A percentile compares a stretch with the other conserved stretches of the same genome.
phyloP scores from a whole-genome alignment of 2,113 vertebrate genomes.

The Dunckerocampus dactyliophorus region DNA sequence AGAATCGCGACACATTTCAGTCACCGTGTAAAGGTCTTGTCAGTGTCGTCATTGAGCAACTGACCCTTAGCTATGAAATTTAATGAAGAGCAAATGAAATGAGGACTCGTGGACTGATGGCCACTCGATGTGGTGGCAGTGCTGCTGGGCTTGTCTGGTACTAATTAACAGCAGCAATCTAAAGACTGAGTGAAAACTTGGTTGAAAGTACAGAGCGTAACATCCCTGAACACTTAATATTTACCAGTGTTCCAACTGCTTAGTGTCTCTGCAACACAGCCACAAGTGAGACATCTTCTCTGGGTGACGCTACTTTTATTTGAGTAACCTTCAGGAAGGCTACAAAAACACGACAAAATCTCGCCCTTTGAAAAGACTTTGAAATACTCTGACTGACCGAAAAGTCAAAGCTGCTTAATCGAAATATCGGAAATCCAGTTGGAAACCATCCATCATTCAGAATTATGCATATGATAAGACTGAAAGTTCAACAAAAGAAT shows the following conservation, averaged over 20 bases:
- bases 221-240: slow-evolving; percentile 7
- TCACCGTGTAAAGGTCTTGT: slow-evolving; percentile 32
- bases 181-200: background rate
- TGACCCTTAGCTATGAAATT: slow-evolving; percentile 46
- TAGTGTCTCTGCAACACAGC: slow-evolving; percentile 25
- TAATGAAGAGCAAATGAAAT: slow-evolving; percentile 48
- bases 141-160: slow-evolving; percentile 22
- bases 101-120: slow-evolving; percentile 16
- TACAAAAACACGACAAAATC: slow-evolving; percentile 20
- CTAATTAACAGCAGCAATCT: background rate
- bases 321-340: slow-evolving; percentile 34
- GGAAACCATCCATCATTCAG: background rate
- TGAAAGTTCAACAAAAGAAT: background rate
- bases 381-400: background rate
- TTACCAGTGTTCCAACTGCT: slow-evolving; percentile 18
- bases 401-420: background rate
- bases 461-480: background rate
- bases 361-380: slow-evolving; percentile 1
- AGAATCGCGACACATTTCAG: slow-evolving; percentile 40
- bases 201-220: background rate
- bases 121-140: slow-evolving; percentile 30
- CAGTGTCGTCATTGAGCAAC: slow-evolving; percentile 23
- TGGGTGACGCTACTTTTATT: slow-evolving; percentile 19
- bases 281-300: background rate
- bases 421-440: background rate